A percentile compares a stretch with the other conserved stretches of the same genome.
Conservation (phyloP, 2,888 invertebrate genomes). For the Biston betularia region DNA sequence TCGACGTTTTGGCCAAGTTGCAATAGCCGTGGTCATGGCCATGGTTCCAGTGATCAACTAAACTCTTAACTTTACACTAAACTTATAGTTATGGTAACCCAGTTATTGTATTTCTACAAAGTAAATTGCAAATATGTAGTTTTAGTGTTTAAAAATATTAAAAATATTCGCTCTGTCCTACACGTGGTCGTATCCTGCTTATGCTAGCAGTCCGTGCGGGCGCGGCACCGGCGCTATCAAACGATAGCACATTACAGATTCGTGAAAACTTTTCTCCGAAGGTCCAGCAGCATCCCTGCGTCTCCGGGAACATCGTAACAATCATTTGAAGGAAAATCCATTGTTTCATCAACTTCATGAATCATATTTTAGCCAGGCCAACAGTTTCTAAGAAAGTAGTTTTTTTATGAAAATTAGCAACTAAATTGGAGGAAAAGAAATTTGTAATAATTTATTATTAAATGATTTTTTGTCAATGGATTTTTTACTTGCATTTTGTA, state of each 20-base stretch:
- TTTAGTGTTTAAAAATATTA: too few relatives aligned
- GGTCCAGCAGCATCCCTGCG: background rate
- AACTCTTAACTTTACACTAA: too few relatives aligned
- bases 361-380: slow-evolving; percentile 8
- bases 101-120: too few relatives aligned
- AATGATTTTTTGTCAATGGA: too few relatives aligned
- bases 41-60: too few relatives aligned
- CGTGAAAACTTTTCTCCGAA: slow-evolving; percentile 36
- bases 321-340: slow-evolving; percentile 14
- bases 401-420: background rate
- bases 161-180: too few relatives aligned
- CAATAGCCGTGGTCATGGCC: too few relatives aligned
- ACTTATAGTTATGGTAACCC: too few relatives aligned
- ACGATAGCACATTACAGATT: slow-evolving; percentile 16
- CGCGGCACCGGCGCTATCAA: slow-evolving; percentile 20
- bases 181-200: background rate
- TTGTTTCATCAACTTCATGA: slow-evolving; percentile 12
- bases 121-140: too few relatives aligned
- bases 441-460: too few relatives aligned
- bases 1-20: too few relatives aligned
- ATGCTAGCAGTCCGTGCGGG: background rate
- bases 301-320: slow-evolving; percentile 14
- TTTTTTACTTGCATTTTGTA: too few relatives aligned
- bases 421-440: background rate
- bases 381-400: slow-evolving; percentile 8